These are phyloP conservation scores for Bungarus multicinctus DNA, from an alignment of 2,113 vertebrate genomes.

Conservation along the genomic window DNA sequence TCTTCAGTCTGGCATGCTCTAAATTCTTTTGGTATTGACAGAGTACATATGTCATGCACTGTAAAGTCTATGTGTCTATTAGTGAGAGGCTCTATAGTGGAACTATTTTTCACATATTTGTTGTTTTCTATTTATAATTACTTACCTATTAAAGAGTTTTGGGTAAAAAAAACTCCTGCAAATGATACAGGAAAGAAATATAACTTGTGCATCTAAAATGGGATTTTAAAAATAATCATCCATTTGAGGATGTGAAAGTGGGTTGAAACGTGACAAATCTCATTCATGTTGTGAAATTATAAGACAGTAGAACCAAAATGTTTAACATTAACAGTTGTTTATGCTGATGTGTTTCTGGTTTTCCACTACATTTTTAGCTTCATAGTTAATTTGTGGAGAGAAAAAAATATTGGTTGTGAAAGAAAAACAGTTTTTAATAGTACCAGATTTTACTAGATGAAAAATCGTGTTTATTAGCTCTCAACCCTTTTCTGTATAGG, in stretches of 20 bases:
- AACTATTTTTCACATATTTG: background rate
- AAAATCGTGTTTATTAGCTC: background rate
- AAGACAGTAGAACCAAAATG: background rate
- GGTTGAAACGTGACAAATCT: background rate
- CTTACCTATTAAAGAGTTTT: background rate
- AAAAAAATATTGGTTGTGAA: background rate
- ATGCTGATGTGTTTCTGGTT: background rate
- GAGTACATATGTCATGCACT: no score
- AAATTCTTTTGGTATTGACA: background rate
- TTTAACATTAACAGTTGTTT: background rate
- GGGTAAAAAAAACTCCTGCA: background rate
- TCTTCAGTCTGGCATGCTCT: background rate
- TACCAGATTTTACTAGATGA: no score
- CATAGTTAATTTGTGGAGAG: background rate
- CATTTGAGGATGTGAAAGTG: background rate
- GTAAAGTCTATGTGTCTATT: no score
- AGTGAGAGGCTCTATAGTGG: background rate
- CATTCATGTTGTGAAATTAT: background rate
- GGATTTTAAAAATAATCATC: background rate
- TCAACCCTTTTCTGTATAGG: background rate
- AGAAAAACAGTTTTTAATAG: background rate
- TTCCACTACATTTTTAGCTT: background rate
- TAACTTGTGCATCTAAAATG: background rate
- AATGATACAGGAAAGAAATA: background rate
- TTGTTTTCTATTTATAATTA: background rate